Base-by-base conservation (phyloP, 2,888 invertebrate genomes). In the Drosophila rubida region DNA sequence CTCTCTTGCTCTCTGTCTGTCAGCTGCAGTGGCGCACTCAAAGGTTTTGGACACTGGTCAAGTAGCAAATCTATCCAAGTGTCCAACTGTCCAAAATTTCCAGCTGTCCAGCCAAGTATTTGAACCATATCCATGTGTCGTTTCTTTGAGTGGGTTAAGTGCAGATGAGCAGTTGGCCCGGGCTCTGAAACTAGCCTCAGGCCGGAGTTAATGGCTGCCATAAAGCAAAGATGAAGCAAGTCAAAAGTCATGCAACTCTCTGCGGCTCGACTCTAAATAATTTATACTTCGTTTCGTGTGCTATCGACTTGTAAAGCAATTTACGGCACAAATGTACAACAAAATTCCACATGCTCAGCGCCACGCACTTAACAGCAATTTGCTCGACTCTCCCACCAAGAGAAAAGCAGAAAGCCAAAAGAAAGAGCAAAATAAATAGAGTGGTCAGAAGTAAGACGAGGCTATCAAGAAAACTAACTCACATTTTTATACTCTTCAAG, bases 81-180 rank as follows among this genome's bases (percentile, higher is more conserved):
- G 58, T 57, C 57, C 60, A 62, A 59, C 11, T 53, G 58, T 50
- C 46, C 62, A 68, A 41, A 69, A 50, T 64, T 49, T 51, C 75
- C 32, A 32, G 11, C n/a, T 25, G 25, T 25, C 25, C 25, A 25
- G 7, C 25, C 19, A 19, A 19, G 19, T 51, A 58, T 50, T 70
- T 57, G 16, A 48, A 35, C 16, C 58, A 48, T 55, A 45, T 35
- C 27, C 45, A 44, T 69, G 58, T 64, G 53, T 51, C 75, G 41
- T 45, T 55, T 44, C 37, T 32, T 62, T 19, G 75, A 77, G 75
- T 77, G 69, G 64, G 61, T 65, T 71, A 64, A 79, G 68, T 60
- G 74, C 71, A 71, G 77, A 79, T 67, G 81, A 79, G 81, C 81
- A 71, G 44, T 39, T 69, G n/a, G 51, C 35, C 55, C 30, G n/a